Base-by-base conservation (phyloP, 2,113 vertebrate species). In the Uria aalge region DNA sequence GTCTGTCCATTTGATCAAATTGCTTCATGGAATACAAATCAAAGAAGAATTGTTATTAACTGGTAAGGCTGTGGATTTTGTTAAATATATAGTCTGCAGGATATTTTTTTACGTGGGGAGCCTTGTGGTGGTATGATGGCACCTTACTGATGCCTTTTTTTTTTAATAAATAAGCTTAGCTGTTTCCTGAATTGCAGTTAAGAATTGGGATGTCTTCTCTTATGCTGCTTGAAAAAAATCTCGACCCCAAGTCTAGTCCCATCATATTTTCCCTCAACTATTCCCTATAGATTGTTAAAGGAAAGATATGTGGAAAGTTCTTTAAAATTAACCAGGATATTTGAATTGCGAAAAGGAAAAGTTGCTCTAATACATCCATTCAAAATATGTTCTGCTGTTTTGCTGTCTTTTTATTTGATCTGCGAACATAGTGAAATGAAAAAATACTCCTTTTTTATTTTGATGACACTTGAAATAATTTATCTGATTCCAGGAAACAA, bases 21-120 rank as follows among this genome's bases (percentile, higher is more conserved):
- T 98, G 57, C 97, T 98, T 71, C 97, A 98, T 73, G 96, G 97
- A 43, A 93, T 98, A 41, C 88, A 96, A 55, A 77, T 74, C 59
- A 96, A 97, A 50, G 96, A 94, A 77, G 98, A 98, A 18, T 86
- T 94, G 32, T 75, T 97, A 55, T 30, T 98, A 92, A 96, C 95
- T 88, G 98, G 98, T 98, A 98, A 97, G 97, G 11, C 48, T 92
- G 27, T 76, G 53, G 15, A 43, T 91, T 87, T 95, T 91, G 23
- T 72, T 69, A 34, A 78, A 57, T 64, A 19, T 26, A 8, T 52
- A 53, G 17, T 7, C 38, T 86, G 17, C 8, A 1, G 6, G 62
- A 0, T 55, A 17, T 34, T 21, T 57, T 71, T 76, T 77, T 48
- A 21, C 0, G 1, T 2, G 2, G 6, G 9, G 29, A 59, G 23